phyloP scores from a whole-genome alignment of 2,797 vertebrate species.

The Microctenopoma lineatum region DNA sequence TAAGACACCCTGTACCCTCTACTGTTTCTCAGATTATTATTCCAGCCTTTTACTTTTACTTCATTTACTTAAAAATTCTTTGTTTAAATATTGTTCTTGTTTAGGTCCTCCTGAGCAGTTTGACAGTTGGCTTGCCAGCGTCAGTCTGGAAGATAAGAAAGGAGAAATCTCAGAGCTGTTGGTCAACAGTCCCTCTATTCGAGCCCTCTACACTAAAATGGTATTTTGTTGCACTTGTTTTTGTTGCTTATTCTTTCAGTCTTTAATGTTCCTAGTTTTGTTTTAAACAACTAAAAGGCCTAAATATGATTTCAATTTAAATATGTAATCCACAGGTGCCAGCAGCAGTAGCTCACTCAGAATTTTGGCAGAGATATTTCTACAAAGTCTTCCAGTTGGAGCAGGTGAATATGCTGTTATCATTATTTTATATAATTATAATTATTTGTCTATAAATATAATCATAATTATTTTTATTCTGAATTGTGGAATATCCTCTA shows the following conservation, averaged over 20 bases:
- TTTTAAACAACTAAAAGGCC: conserved; percentile 5
- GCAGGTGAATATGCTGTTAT: conserved; percentile 83
- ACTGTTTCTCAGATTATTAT: not conserved
- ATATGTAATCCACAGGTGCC: conserved; percentile 83
- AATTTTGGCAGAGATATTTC: conserved; percentile 99
- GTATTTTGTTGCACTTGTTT: conserved; percentile 70
- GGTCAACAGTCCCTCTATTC: conserved; percentile 93
- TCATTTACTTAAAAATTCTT: no score
- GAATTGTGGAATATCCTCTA: not conserved
- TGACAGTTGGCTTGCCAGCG: conserved; percentile 90
- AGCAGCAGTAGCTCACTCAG: conserved; percentile 92
- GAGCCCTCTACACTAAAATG: conserved; percentile 98
- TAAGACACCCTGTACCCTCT: conserved; percentile 64
- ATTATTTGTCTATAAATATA: no score
- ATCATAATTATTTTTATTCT: not conserved
- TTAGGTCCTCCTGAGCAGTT: conserved; percentile 92
- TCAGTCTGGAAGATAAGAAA: conserved; percentile 92
- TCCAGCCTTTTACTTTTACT: no score
- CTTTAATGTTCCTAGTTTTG: not conserved
- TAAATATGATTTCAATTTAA: conserved; percentile 10
- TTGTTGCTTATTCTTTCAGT: not conserved
- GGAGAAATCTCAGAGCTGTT: conserved; percentile 92
- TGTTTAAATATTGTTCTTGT: conserved; percentile 14
- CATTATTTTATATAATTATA: no score
- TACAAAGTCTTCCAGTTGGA: conserved; percentile 95